Base-by-base conservation (phyloP, 2,888 invertebrate species). In the Scaptomyza flava region DNA sequence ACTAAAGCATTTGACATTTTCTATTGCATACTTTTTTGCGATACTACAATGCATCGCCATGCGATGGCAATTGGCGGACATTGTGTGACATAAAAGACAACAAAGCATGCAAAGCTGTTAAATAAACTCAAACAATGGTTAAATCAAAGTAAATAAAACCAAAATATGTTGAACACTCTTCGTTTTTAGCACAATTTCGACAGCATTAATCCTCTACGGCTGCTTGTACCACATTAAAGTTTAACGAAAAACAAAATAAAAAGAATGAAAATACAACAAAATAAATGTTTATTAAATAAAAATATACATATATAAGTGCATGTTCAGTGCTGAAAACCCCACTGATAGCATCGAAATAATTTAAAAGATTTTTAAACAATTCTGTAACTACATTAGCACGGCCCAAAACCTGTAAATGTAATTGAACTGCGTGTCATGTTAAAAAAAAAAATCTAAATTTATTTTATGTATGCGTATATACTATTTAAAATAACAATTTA, bases 401-500 rank as follows among this genome's bases (percentile, higher is more conserved):
- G 61, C 67, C 73, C 78, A 59, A 58, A 77, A 65, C 42, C 63
- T 78, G 74, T 74, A 74, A 68, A 74, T 78, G 62, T 73, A 78
- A 78, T 74, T 68, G 68, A 74, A 57, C 78, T 73, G 54, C 52
- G 77, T 76, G 77, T 71, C 59, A 60, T 66, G 48, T 66, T 46
- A 57, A 58, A 46, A 51, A 46, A 46, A 14, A 14, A 30, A 62
- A 66, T 14, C 3, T 11, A 59, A 46, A 59, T 38, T 33, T 31
- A 38, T 60, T 58, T 51, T 46, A 8, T 50, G n/a, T 50, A 27
- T 9, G 38, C 42, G 48, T 11, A 58, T 47, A 56, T 54, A 41
- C 41, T 41, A 17, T 41, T 41, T 41, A 51, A 61, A 68, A 51
- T n/a, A 14, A 23, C 56, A 43, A 56, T 78, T 58, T 71, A 70